Percentiles rank a stretch among this genome's conserved stretches.
phyloP scores from a whole-genome alignment of 2,113 vertebrate species.

The Neolamprologus variostigma region DNA sequence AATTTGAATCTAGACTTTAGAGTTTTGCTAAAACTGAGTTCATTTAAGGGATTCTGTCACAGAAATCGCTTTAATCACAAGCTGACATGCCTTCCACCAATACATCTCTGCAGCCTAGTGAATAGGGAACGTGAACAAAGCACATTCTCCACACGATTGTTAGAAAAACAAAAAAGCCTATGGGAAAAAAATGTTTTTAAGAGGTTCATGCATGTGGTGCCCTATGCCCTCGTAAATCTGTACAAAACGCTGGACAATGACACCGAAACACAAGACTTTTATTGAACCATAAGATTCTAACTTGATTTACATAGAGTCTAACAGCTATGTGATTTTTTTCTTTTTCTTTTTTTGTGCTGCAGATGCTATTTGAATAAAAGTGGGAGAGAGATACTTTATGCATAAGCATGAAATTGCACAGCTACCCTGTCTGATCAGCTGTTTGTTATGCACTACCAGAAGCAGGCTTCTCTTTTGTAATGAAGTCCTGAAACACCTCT shows the following conservation, averaged over 20 bases:
- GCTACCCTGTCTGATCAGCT: constrained; percentile 27
- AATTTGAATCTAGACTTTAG: background rate
- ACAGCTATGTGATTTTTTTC: background rate
- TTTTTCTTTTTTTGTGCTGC: background rate
- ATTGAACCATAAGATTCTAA: background rate
- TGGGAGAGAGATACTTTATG: constrained; percentile 2
- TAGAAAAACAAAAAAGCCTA: constrained; percentile 44
- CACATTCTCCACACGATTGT: constrained; percentile 50
- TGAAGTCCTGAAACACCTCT: constrained; percentile 53
- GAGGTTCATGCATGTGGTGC: constrained; percentile 2
- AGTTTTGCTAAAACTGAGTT: background rate
- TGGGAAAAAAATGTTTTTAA: constrained; percentile 30
- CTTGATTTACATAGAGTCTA: background rate
- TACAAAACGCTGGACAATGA: background rate
- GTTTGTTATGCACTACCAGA: constrained; percentile 37
- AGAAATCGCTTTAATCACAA: constrained; percentile 2
- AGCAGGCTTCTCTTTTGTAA: constrained; percentile 36
- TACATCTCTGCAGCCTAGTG: constrained; percentile 7
- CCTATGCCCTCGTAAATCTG: constrained; percentile 2
- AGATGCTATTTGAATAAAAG: constrained; percentile 29
- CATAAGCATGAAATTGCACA: constrained; percentile 53
- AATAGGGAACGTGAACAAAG: constrained; percentile 57
- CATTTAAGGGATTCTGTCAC: background rate
- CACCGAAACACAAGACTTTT: background rate
- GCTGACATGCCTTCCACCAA: constrained; percentile 39